Conservation (phyloP, 2,113 vertebrate genomes). For the Lamprologus sp. region DNA sequence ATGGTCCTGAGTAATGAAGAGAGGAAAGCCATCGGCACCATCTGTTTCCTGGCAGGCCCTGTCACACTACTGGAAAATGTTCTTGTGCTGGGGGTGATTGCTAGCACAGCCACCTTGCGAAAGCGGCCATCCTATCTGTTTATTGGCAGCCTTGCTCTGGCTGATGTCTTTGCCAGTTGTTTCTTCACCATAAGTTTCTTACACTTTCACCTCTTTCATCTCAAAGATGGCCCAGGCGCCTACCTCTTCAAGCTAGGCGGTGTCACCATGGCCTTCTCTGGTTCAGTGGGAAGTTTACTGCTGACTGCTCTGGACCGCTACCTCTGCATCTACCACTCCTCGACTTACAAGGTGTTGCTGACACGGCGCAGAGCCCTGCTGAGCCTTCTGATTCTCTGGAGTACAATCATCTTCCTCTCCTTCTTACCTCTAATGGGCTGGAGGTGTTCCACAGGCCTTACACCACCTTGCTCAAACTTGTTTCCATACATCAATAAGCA, state of each 20-base stretch:
- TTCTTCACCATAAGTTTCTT: slow-evolving; percentile 83
- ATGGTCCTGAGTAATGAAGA: slow-evolving; percentile 73
- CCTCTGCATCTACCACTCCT: slow-evolving; percentile 79
- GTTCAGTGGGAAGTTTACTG: slow-evolving; percentile 87
- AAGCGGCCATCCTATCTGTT: slow-evolving; percentile 85
- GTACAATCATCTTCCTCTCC: slow-evolving; percentile 64
- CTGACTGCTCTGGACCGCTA: slow-evolving; percentile 88
- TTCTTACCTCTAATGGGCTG: slow-evolving; percentile 86
- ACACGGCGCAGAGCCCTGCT: slow-evolving; percentile 73
- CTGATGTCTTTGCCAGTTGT: slow-evolving; percentile 83
- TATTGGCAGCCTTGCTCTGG: slow-evolving; percentile 83
- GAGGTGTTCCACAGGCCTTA: slow-evolving; percentile 76
- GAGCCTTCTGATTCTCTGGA: slow-evolving; percentile 77
- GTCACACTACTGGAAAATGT: slow-evolving; percentile 82
- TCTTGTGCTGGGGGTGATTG: slow-evolving; percentile 77
- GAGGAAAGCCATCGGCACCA: slow-evolving; percentile 66
- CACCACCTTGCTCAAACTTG: slow-evolving; percentile 73
- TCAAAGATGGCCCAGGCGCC: slow-evolving; percentile 19
- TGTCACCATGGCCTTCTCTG: slow-evolving; percentile 82
- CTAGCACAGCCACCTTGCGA: slow-evolving; percentile 66
- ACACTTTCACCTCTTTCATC: slow-evolving; percentile 79
- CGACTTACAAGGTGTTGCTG: slow-evolving; percentile 78
- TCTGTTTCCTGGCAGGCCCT: slow-evolving; percentile 78
- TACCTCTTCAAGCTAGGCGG: slow-evolving; percentile 89
- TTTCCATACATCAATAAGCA: slow-evolving; percentile 78